phyloP scores from a whole-genome alignment of 2,888 invertebrate genomes.

The Apoda limacodes region DNA sequence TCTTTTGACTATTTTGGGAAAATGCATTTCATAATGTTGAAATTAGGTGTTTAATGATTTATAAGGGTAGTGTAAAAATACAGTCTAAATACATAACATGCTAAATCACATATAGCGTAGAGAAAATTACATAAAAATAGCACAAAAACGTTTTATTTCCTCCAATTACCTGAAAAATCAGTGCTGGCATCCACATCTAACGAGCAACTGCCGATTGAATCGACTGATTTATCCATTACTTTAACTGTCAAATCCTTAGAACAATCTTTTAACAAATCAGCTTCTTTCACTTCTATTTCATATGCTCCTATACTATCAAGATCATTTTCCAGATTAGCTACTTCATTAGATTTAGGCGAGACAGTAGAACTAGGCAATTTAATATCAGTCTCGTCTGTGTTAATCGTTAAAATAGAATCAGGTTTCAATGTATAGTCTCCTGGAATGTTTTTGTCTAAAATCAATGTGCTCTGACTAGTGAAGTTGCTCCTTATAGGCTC shows the following conservation, averaged over 20 bases:
- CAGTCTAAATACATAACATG: background rate
- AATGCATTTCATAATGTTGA: too few relatives aligned
- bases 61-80: too few relatives aligned
- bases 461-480: constrained; percentile 60
- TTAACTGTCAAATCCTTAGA: constrained; percentile 55
- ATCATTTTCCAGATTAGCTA: constrained; percentile 33
- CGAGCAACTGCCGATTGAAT: constrained; percentile 89
- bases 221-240: constrained; percentile 81
- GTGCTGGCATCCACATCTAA: constrained; percentile 85
- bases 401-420: constrained; percentile 51
- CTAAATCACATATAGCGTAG: constrained; percentile 8
- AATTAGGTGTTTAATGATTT: too few relatives aligned
- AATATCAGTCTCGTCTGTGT: constrained; percentile 59
- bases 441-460: constrained; percentile 48
- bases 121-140: constrained; percentile 18
- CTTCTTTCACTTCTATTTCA: constrained; percentile 58
- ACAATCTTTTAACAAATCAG: constrained; percentile 45
- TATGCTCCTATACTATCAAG: constrained; percentile 57
- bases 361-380: constrained; percentile 56
- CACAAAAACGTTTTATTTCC: constrained; percentile 14
- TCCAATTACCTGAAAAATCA: constrained; percentile 76
- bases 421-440: constrained; percentile 32
- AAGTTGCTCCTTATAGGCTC: constrained; percentile 63
- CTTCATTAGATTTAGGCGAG: constrained; percentile 47
- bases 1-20: too few relatives aligned